phyloP scores from a whole-genome alignment of 1,140 invertebrate species.

The Drosophila elegans region DNA sequence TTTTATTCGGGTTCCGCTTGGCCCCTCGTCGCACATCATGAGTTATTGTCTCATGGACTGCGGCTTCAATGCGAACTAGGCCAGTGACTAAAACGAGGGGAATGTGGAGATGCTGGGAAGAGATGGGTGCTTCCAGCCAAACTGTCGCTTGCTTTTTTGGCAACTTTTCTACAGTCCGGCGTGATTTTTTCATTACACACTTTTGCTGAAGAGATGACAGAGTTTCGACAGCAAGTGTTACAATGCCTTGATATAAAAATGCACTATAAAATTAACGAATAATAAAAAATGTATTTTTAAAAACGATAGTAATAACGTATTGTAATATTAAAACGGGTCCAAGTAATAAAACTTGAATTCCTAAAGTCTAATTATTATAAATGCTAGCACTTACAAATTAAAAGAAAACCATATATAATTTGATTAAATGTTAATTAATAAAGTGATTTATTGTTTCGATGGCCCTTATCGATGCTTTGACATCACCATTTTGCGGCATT shows the following conservation, averaged over 20 bases:
- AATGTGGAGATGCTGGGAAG: background rate
- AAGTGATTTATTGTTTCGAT: background rate
- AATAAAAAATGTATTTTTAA: too few relatives aligned
- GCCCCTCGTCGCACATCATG: slow-evolving; percentile 33
- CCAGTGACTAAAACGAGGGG: slow-evolving; percentile 40
- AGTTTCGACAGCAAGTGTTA: background rate
- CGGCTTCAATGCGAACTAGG: slow-evolving; percentile 72
- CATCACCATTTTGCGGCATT: background rate
- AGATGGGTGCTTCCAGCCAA: slow-evolving; percentile 8
- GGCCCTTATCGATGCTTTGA: background rate
- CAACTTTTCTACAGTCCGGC: slow-evolving; percentile 25
- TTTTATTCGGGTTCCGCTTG: slow-evolving; percentile 67
- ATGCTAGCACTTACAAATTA: too few relatives aligned
- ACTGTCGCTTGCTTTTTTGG: slow-evolving; percentile 45
- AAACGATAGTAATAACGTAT: too few relatives aligned
- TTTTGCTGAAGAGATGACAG: slow-evolving; percentile 26
- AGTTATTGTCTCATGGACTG: slow-evolving; percentile 75
- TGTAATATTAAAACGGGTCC: too few relatives aligned
- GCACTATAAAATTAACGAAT: too few relatives aligned
- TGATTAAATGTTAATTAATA: too few relatives aligned
- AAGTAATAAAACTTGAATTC: too few relatives aligned
- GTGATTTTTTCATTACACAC: slow-evolving; percentile 33
- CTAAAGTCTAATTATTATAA: too few relatives aligned
- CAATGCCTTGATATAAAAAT: too few relatives aligned
- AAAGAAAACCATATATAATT: too few relatives aligned